Conservation (phyloP, 2,113 vertebrate species). For the Dicerorhinus sumatrensis region DNA sequence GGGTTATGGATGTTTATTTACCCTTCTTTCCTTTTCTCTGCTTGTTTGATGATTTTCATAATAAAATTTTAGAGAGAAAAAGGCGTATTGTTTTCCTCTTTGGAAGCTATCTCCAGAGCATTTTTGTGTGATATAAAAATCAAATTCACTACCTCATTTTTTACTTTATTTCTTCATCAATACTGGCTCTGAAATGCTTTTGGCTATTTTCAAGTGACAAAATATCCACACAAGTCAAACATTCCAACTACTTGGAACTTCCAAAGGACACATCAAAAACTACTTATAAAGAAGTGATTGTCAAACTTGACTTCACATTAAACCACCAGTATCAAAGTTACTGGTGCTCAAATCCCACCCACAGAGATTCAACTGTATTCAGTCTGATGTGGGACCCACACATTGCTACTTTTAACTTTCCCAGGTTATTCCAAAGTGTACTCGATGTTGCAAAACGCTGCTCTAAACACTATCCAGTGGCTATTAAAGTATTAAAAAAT, state of each 20-base stretch:
- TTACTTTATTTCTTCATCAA: not conserved
- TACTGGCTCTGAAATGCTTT: not conserved
- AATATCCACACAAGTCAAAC: not conserved
- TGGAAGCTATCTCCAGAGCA: not conserved
- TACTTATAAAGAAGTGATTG: not conserved
- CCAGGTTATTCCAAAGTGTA: not conserved
- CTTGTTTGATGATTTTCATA: not conserved
- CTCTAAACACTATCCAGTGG: not conserved
- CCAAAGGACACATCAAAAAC: not conserved
- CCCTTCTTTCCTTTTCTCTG: not conserved
- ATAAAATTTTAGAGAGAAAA: not conserved
- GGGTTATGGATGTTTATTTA: not conserved
- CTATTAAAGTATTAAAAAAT: not conserved
- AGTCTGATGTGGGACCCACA: not conserved
- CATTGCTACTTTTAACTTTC: not conserved
- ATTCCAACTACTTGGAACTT: not conserved
- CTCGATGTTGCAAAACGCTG: not conserved
- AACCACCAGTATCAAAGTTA: not conserved
- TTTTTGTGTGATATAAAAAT: conserved; percentile 32
- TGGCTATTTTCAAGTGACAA: not conserved
- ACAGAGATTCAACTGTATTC: not conserved
- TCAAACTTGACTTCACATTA: not conserved
- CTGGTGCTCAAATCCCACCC: not conserved
- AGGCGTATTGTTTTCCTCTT: not conserved
- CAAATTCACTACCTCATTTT: not conserved